Conservation (phyloP, 2,888 invertebrate genomes). For the Brachynemurus nebulosus region DNA sequence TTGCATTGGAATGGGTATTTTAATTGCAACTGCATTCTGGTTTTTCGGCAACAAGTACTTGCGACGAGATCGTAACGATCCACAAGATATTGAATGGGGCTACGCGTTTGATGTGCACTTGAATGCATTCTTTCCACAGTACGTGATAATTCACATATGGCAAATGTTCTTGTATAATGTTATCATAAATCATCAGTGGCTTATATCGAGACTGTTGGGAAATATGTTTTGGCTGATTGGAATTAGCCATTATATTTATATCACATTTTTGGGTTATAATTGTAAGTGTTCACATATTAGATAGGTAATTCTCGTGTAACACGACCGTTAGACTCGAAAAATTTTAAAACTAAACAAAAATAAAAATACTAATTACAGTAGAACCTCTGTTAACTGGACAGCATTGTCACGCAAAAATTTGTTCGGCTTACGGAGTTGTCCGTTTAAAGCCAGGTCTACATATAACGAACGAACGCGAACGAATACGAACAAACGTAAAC, state of each 20-base stretch:
- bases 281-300: constrained; percentile 42
- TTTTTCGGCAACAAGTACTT: constrained; percentile 67
- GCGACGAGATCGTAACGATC: constrained; percentile 44
- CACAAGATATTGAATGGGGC: constrained; percentile 91
- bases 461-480: too few species aligned
- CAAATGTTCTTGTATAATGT: constrained; percentile 80
- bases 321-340: background rate
- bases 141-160: constrained; percentile 84
- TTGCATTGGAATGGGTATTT: constrained; percentile 76
- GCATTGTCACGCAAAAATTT: too few species aligned
- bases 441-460: background rate
- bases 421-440: background rate
- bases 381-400: too few species aligned
- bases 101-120: constrained; percentile 97
- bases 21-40: constrained; percentile 85
- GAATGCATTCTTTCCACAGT: constrained; percentile 96
- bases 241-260: constrained; percentile 84
- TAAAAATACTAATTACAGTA: background rate
- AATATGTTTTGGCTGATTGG: constrained; percentile 91
- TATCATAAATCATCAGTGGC: constrained; percentile 62
- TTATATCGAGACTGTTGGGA: constrained; percentile 70
- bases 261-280: constrained; percentile 93
- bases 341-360: background rate
- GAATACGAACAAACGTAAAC: too few species aligned
- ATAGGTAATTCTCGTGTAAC: background rate